phyloP scores from a whole-genome alignment of 2,888 invertebrate species.

The Nomada ruficornis region DNA sequence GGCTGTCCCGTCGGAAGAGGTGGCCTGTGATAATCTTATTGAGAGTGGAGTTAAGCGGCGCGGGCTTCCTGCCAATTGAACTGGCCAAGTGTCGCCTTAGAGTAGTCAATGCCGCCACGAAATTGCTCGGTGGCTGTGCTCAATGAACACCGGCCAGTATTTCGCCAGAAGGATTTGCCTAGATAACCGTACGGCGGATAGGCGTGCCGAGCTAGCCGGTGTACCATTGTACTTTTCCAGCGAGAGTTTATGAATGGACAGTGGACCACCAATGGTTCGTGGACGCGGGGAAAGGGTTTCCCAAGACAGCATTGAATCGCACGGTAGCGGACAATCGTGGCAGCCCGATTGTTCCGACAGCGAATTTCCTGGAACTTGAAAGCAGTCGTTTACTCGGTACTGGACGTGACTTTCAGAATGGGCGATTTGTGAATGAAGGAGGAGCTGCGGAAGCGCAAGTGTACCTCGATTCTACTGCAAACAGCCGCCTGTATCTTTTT shows the following conservation, averaged over 20 bases:
- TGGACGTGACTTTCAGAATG: constrained; percentile 41
- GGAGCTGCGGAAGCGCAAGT: neutral
- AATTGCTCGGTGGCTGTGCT: constrained; percentile 68
- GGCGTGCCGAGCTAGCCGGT: constrained; percentile 65
- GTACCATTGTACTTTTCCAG: constrained; percentile 54
- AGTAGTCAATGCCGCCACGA: constrained; percentile 72
- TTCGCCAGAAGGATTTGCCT: constrained; percentile 73
- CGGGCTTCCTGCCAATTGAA: constrained; percentile 82
- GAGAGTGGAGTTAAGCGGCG: constrained; percentile 79
- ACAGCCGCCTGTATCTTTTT: neutral
- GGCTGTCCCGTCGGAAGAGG: constrained; percentile 44
- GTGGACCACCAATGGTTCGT: constrained; percentile 66
- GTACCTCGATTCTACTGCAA: neutral
- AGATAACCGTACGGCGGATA: constrained; percentile 71
- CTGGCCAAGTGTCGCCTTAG: constrained; percentile 75
- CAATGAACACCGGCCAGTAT: constrained; percentile 72
- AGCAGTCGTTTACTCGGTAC: neutral
- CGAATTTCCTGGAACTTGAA: constrained; percentile 54
- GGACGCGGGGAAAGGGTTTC: constrained; percentile 59
- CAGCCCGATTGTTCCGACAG: constrained; percentile 39
- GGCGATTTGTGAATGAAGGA: constrained; percentile 16
- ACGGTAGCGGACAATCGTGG: constrained; percentile 52
- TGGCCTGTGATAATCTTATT: constrained; percentile 78
- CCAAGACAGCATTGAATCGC: constrained; percentile 51
- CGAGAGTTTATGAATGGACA: constrained; percentile 67